Percentiles rank a stretch among this genome's conserved stretches.
These are phyloP conservation scores for Camponotus floridanus DNA, from an alignment of 1,140 invertebrate genomes.

Conservation along the genomic window DNA sequence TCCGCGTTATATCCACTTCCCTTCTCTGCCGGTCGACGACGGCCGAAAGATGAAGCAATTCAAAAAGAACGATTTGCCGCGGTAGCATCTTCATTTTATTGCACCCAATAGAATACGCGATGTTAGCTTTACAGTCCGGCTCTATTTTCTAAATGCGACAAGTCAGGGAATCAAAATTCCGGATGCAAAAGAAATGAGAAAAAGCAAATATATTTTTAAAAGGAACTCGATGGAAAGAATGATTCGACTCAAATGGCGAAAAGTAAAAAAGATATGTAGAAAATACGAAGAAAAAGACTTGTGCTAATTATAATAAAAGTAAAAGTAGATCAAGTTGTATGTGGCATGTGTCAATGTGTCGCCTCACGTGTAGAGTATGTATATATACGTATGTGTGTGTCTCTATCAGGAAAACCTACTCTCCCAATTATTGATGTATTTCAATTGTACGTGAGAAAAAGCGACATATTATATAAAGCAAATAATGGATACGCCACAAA, in stretches of 20 bases:
- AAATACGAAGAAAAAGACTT: background rate
- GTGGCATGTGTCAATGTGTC: no score
- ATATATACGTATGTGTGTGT: no score
- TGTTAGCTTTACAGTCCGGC: background rate
- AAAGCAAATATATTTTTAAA: background rate
- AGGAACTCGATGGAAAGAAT: background rate
- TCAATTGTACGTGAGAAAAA: background rate
- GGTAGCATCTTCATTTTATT: constrained; percentile 36
- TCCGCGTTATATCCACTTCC: background rate
- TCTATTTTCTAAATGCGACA: background rate
- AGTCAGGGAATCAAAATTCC: background rate
- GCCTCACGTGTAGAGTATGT: no score
- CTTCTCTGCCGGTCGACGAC: background rate
- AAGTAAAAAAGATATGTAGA: background rate
- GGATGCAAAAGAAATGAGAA: background rate
- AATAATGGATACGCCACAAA: background rate
- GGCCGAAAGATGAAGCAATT: constrained; percentile 20
- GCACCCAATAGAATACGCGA: constrained; percentile 41
- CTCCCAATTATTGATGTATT: background rate
- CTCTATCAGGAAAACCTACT: no score
- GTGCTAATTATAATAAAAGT: no score
- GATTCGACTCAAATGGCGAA: background rate
- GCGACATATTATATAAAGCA: background rate
- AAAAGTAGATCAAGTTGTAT: no score
- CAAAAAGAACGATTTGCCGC: constrained; percentile 16